Conservation (phyloP, 2,797 vertebrate genomes). For the Sebastiscus albofasciatus region DNA sequence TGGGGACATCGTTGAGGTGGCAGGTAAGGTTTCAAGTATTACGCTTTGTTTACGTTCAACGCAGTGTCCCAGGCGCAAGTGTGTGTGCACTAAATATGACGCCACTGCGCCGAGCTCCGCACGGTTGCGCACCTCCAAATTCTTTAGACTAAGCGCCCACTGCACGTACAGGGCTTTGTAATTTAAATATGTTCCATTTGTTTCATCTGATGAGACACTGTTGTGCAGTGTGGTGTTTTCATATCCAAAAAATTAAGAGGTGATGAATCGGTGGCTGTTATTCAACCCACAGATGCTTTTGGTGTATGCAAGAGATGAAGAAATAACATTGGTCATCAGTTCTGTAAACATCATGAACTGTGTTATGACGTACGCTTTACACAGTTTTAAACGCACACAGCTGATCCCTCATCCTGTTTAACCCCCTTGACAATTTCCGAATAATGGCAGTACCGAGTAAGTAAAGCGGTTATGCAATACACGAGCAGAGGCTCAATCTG, state of each 20-base stretch:
- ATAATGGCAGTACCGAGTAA: slow-evolving; percentile 20
- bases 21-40: slow-evolving; percentile 84
- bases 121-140: neutral
- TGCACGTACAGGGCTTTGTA: neutral
- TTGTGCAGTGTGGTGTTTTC: neutral
- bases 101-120: accelerated
- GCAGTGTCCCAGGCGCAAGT: neutral
- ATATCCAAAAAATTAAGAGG: neutral
- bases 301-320: neutral
- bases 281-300: neutral
- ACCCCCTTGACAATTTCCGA: slow-evolving; percentile 33
- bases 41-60: neutral
- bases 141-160: too few relatives aligned
- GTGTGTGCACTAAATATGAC: neutral
- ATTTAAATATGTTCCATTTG: neutral
- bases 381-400: slow-evolving; percentile 5
- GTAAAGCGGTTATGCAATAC: slow-evolving; percentile 37
- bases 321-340: neutral
- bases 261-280: neutral
- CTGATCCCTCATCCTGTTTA: slow-evolving; percentile 48
- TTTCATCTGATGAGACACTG: neutral
- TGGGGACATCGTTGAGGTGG: slow-evolving; percentile 97
- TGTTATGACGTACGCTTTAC: slow-evolving; percentile 5
- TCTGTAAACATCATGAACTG: slow-evolving; percentile 10
- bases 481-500: slow-evolving; percentile 35